Conservation (phyloP, 2,113 vertebrate genomes). For the Nothoprocta pentlandii region DNA sequence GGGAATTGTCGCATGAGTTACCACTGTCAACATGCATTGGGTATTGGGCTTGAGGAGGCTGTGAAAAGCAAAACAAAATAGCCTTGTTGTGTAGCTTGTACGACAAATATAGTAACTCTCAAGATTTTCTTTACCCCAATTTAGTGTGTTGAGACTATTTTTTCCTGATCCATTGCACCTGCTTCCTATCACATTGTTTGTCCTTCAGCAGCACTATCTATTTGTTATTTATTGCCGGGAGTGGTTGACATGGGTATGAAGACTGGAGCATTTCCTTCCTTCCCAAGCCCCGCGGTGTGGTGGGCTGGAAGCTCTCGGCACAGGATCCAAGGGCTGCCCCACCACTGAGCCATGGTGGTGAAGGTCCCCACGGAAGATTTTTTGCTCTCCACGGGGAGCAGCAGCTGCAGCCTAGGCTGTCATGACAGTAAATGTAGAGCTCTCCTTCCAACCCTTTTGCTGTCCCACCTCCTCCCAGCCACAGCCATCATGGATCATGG, state of each 20-base stretch:
- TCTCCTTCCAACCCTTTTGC: background rate
- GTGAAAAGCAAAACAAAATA: background rate
- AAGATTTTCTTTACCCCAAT: background rate
- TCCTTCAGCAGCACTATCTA: background rate
- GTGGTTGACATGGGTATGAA: background rate
- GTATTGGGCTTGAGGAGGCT: background rate
- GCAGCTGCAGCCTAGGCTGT: background rate
- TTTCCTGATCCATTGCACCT: background rate
- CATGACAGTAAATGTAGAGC: background rate
- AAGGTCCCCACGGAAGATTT: background rate
- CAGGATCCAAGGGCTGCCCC: background rate
- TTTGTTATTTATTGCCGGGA: background rate
- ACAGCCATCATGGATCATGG: no score
- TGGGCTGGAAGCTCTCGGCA: background rate
- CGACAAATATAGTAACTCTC: background rate
- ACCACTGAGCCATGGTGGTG: background rate
- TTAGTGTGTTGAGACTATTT: background rate
- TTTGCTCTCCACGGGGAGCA: background rate
- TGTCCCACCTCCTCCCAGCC: background rate
- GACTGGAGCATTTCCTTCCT: background rate
- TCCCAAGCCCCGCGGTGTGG: background rate
- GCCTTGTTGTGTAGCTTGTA: background rate
- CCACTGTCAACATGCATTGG: rapidly evolving
- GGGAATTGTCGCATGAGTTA: background rate
- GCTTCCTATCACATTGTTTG: background rate